phyloP scores from a whole-genome alignment of 64 coral and sea anemone species.

The Porites australiensis region DNA sequence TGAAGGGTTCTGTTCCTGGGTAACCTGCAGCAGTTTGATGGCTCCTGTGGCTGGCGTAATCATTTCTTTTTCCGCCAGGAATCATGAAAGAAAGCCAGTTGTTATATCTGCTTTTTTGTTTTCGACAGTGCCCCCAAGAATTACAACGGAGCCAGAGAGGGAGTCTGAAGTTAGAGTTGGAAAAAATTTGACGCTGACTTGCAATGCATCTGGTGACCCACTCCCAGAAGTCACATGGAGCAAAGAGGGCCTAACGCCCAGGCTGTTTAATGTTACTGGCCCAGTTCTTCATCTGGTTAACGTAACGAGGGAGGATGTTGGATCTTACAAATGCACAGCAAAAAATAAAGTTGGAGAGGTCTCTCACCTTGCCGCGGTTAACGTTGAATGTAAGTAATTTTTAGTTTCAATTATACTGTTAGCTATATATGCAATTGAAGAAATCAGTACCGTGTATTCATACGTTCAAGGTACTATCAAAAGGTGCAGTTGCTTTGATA shows the following conservation, averaged over 20 bases:
- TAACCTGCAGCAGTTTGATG: too few species aligned
- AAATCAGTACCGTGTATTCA: too few species aligned
- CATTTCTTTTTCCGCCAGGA: too few species aligned
- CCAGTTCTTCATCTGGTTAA: background rate
- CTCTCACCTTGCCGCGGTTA: background rate
- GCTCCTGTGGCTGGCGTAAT: too few species aligned
- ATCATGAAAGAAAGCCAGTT: too few species aligned
- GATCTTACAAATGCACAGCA: slow-evolving; percentile 30
- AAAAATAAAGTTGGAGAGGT: background rate
- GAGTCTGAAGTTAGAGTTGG: background rate
- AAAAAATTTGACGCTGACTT: background rate
- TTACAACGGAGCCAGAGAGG: background rate
- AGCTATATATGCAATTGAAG: too few species aligned
- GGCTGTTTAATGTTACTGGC: background rate
- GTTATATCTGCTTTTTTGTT: background rate
- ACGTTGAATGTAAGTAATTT: slow-evolving; percentile 5
- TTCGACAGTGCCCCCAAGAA: slow-evolving; percentile 10
- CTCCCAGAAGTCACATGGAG: background rate
- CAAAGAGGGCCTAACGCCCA: background rate
- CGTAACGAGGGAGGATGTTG: background rate
- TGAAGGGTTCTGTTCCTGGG: too few species aligned
- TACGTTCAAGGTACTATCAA: too few species aligned
- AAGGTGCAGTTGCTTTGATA: too few species aligned
- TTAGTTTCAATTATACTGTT: too few species aligned
- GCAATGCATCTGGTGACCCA: slow-evolving; percentile 16